These are phyloP conservation scores for Argynnis bischoffii DNA, from an alignment of 2,888 invertebrate genomes.

Conservation along the genomic window DNA sequence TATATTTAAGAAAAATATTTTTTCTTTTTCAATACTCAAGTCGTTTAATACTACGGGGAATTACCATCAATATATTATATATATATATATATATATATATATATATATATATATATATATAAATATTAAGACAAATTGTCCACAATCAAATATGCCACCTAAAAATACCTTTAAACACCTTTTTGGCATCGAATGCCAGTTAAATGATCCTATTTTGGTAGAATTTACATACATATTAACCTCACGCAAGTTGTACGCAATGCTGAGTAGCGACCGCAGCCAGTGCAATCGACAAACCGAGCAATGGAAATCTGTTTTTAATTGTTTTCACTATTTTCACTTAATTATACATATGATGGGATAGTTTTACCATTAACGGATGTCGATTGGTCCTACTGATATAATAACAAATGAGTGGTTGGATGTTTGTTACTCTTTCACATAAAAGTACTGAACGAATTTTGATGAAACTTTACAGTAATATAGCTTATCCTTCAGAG, in stretches of 20 bases:
- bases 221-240: background rate
- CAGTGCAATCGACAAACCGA: slow-evolving; percentile 21
- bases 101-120: too few relatives aligned
- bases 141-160: too few relatives aligned
- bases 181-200: background rate
- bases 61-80: too few relatives aligned
- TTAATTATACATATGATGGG: background rate
- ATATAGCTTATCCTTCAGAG: too few relatives aligned
- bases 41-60: too few relatives aligned
- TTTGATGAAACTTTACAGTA: too few relatives aligned
- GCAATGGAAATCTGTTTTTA: slow-evolving; percentile 11
- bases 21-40: background rate
- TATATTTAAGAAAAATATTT: background rate
- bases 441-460: too few relatives aligned
- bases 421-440: too few relatives aligned
- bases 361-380: background rate
- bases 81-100: too few relatives aligned
- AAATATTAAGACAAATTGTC: too few relatives aligned
- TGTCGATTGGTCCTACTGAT: background rate
- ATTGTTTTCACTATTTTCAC: slow-evolving; percentile 15
- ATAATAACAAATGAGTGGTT: too few relatives aligned
- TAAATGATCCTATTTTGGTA: background rate
- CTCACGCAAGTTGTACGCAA: slow-evolving; percentile 11
- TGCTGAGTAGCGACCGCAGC: slow-evolving; percentile 21
- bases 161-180: background rate